Evolutionary conservation across 2,888 invertebrate species (phyloP), one percentile per base, ranked within the genome.

Genomic region (Drosophila silvestris): DNA sequence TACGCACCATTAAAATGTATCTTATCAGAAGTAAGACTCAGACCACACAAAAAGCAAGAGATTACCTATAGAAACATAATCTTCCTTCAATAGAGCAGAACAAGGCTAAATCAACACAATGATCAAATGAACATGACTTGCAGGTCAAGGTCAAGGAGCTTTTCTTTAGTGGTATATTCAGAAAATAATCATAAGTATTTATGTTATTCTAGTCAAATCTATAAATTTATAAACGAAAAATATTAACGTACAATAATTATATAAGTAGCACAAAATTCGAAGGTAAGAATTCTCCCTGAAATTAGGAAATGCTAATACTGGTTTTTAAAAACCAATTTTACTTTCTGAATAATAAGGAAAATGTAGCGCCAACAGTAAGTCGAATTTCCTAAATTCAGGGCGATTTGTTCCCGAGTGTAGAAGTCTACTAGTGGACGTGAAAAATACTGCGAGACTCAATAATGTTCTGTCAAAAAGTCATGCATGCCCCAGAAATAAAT

Each of bases 1-100:
- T 53, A 77, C 51, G 66, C 70, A 68, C 56, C 68, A 75, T 82
- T 76, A 70, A 80, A 67, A 74, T 73, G 80, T 80, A 81, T 84
- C 85, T 84, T 88, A 88, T 84, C 84, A 80, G 72, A 70, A 56
- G 37, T 30, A 70, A 70, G 58, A 67, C 66, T 51, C 59, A 68
- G 65, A 67, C 26, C 44, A 69, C 39, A 70, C 39, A 37, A 71
- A 78, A 28, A 62, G 76, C 57, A 66, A 66, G 26, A 72, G 65
- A 57, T 54, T 56, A 56, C 33, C 44, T 44, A 59, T 51, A 53
- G 51, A 41, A 69, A 14, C 22, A 39, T 61, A 54, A 50, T 30
- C 35, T 26, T 39, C 19, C 1, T 10, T n/a, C 16, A 56, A 16
- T 32, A 50, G 22, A 0, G 44, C 22, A 37, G 37, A 37, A 3